Base-by-base conservation (phyloP, 2,888 invertebrate species). In the Chymomyza amoena region DNA sequence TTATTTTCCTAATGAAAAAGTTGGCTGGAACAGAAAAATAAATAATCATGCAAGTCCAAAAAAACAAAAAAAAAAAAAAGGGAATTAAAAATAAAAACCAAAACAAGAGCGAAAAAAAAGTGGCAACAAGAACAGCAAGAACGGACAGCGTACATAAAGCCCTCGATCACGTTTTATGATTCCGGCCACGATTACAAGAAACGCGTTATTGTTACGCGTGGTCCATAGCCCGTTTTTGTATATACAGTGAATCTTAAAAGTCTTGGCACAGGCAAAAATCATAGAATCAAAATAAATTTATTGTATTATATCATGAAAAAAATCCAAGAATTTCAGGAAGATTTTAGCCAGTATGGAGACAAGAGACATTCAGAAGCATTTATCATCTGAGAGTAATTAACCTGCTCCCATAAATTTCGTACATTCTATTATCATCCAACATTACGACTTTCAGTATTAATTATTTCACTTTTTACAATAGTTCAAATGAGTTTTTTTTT, bases 131-230 rank as follows among this genome's bases (percentile, higher is more conserved):
- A 76, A 56, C 59, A 64, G 69, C 68, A 64, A 66, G 64, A 60
- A 64, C 54, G 57, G 65, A 66, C 77, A 75, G 77, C 73, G 73
- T 54, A 71, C 77, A 81, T 81, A 78, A 81, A 84, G 79, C 84
- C 85, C 87, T 84, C 81, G 87, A 85, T 85, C 85, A 85, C 85
- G 85, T 85, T 85, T 84, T 86, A 78, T 82, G 86, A 87, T 85
- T 86, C 87, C 76, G 76, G 76, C 82, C 82, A 84, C 84, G 84
- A 86, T 81, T 82, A 84, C 79, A 71, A 69, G 66, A 77, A 72
- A 81, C 81, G 79, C 85, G 70, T 80, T 85, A 84, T 75, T 84
- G 70, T 80, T 85, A 84, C 77, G 86, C 81, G 79, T 86, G 82
- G 84, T 80, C 77, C 84, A 86, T 72, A 68, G 71, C 60, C 71